Evolutionary conservation across 2,113 vertebrate genomes (phyloP), one percentile per base, ranked within the genome.

Genomic region (Spheniscus mendiculus): DNA sequence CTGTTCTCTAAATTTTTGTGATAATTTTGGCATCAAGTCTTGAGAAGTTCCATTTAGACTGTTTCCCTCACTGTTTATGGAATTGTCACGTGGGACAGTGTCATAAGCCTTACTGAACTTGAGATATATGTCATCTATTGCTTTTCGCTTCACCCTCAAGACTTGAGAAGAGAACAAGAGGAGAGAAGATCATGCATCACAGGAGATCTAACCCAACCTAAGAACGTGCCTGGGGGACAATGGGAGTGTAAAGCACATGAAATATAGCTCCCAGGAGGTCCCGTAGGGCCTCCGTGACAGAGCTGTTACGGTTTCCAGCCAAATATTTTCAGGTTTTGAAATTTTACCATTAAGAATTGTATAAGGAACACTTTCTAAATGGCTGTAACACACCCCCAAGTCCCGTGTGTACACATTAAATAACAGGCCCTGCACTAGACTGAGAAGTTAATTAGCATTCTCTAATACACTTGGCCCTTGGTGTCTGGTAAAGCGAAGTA

Each of bases 51-150:
- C 26, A 30, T 63, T 72, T 76, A 62, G 77, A 38, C 21, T 27
- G 21, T 76, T 96, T 91, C 45, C 47, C 15, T 87, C n/a, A 25
- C 47, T 71, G 12, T 80, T 93, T 55, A 50, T 91, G 80, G 84
- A 67, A 84, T 18, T 40, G 16, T 59, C 56, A 59, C 52, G 10
- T 15, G 53, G 55, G 55, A 62, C 23, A 59, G 21, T 71, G 61
- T 71, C 77, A 34, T 63, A 67, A 93, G 50, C 69, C 38, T 94
- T 84, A 44, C 87, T 71, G 65, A 91, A 38, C 45, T 81, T 19
- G 21, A 65, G 50, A 55, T 67, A 5, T 7, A 76, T 38, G 22
- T 82, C 21, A 50, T 78, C 59, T 59, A 9, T 79, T 0, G 1
- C 71, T 44, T 59, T 47, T 95, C 70, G 27, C 4, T 4, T 89